Conservation (phyloP, 1,140 invertebrate genomes). For the Listronotus oregonensis region DNA sequence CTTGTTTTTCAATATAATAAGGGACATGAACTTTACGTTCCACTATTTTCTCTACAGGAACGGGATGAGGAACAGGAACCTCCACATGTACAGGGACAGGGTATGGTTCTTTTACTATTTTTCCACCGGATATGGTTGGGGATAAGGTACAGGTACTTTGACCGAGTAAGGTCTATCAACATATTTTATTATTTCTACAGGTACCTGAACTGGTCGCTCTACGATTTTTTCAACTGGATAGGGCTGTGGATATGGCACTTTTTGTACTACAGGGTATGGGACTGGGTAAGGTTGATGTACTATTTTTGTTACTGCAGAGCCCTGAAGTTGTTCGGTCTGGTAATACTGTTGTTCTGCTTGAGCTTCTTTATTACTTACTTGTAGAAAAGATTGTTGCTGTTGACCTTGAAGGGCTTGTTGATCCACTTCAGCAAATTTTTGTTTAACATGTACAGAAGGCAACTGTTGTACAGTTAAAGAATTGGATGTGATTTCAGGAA, state of each 20-base stretch:
- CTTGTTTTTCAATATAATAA: slow-evolving; percentile 47
- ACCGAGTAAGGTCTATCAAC: slow-evolving; percentile 63
- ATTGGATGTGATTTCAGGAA: not conserved
- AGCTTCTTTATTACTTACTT: slow-evolving; percentile 61
- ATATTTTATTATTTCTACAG: slow-evolving; percentile 61
- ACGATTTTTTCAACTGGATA: slow-evolving; percentile 61
- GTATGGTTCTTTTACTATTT: slow-evolving; percentile 58
- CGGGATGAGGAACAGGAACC: slow-evolving; percentile 55
- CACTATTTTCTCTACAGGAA: slow-evolving; percentile 38
- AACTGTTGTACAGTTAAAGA: slow-evolving; percentile 27
- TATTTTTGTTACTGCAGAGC: slow-evolving; percentile 49
- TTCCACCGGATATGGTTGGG: slow-evolving; percentile 61
- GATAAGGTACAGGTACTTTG: slow-evolving; percentile 59
- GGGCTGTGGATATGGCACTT: slow-evolving; percentile 48
- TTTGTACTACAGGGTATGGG: slow-evolving; percentile 63
- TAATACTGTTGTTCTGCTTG: not conserved
- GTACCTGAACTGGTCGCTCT: slow-evolving; percentile 58
- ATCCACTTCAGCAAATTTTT: slow-evolving; percentile 31
- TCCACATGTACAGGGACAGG: slow-evolving; percentile 45
- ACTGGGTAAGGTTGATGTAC: slow-evolving; percentile 56
- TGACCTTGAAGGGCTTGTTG: slow-evolving; percentile 57
- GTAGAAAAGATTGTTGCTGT: slow-evolving; percentile 46
- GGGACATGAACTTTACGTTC: slow-evolving; percentile 39
- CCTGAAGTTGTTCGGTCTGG: slow-evolving; percentile 36
- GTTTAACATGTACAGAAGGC: slow-evolving; percentile 12